Conservation (phyloP, 2,888 invertebrate genomes). For the Drosophila greeni region DNA sequence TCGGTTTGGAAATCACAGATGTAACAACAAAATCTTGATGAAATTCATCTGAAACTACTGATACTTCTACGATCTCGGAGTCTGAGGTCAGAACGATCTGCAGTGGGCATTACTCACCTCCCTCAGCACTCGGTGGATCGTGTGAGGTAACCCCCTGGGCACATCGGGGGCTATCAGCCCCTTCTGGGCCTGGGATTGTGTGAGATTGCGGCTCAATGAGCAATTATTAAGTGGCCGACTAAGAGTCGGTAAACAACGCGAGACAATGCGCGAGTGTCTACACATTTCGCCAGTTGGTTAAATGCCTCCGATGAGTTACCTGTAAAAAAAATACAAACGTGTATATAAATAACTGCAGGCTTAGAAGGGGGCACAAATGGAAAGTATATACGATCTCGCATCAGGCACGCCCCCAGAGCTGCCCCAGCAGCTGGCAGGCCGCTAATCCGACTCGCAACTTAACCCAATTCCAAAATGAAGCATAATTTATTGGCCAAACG, state of each 20-base stretch:
- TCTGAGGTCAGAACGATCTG: slow-evolving; percentile 28
- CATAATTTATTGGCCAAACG: slow-evolving; percentile 37
- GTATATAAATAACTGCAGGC: slow-evolving; percentile 9
- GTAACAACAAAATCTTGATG: background rate
- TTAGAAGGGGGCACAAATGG: background rate
- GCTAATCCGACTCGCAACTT: slow-evolving; percentile 28
- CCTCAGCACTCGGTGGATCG: background rate
- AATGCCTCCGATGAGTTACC: slow-evolving; percentile 21
- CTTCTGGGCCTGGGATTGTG: background rate
- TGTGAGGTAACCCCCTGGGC: slow-evolving; percentile 1
- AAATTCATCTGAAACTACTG: background rate
- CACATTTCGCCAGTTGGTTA: slow-evolving; percentile 34
- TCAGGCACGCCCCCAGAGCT: slow-evolving; percentile 11
- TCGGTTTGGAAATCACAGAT: background rate
- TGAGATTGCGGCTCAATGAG: slow-evolving; percentile 8
- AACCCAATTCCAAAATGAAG: slow-evolving; percentile 49
- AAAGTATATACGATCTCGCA: slow-evolving; percentile 3
- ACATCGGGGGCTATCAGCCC: slow-evolving; percentile 1
- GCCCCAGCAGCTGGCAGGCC: slow-evolving; percentile 7
- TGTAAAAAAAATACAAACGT: background rate
- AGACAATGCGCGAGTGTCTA: background rate
- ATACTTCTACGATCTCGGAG: background rate
- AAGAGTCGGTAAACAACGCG: slow-evolving; percentile 7
- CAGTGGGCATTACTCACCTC: slow-evolving; percentile 22
- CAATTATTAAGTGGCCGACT: slow-evolving; percentile 18